Conservation (phyloP, 2,888 invertebrate genomes). For the Litoditis marina region DNA sequence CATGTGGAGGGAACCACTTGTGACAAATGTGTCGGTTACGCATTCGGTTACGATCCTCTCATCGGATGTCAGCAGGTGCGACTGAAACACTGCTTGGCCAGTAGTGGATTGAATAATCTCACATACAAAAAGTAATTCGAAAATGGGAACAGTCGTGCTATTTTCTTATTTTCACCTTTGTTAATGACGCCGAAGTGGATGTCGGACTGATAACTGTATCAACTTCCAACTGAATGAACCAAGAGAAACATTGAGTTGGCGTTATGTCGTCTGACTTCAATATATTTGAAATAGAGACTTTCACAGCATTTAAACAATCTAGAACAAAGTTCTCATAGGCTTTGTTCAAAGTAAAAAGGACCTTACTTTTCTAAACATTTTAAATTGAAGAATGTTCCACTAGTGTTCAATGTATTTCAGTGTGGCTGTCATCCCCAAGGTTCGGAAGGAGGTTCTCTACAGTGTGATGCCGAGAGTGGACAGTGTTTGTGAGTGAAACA, state of each 20-base stretch:
- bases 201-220: too few species aligned
- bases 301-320: too few species aligned
- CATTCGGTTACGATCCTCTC: constrained; percentile 86
- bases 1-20: constrained; percentile 85
- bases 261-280: too few species aligned
- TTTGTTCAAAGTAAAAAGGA: constrained; percentile 1
- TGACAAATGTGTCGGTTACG: constrained; percentile 81
- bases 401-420: constrained; percentile 66
- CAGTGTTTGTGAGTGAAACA: constrained; percentile 74
- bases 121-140: neutral
- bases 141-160: neutral
- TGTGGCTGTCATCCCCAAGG: constrained; percentile 86
- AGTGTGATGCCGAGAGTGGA: constrained; percentile 84
- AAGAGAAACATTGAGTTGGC: too few species aligned
- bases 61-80: constrained; percentile 92
- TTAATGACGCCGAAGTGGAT: too few species aligned
- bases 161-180: too few species aligned
- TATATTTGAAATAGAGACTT: too few species aligned
- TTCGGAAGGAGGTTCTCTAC: constrained; percentile 73
- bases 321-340: too few species aligned
- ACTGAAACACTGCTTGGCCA: too few species aligned
- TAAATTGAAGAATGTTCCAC: neutral
- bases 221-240: too few species aligned
- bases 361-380: neutral
- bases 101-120: too few species aligned